Evolutionary conservation across 2,797 vertebrate genomes (phyloP).

Genomic region (Spinus olivaceus): DNA sequence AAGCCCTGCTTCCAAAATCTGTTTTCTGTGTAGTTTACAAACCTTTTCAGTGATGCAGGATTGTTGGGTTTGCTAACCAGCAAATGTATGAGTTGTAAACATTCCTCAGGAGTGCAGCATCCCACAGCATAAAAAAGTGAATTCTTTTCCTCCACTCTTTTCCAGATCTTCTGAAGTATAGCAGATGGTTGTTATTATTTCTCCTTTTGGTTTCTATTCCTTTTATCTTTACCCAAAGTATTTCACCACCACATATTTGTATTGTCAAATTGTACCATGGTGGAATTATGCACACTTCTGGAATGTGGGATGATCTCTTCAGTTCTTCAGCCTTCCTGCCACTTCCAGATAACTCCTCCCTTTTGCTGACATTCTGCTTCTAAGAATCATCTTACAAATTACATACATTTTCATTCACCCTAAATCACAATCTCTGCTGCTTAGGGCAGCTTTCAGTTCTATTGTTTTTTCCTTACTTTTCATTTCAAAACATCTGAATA

Average conservation of each 20-base stretch:
- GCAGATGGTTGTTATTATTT: conserved; percentile 49
- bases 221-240: conserved; percentile 54
- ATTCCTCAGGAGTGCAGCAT: neutral
- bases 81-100: neutral
- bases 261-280: conserved; percentile 4
- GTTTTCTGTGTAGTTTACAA: neutral
- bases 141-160: neutral
- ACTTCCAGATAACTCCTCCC: conserved; percentile 5
- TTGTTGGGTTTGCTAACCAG: neutral
- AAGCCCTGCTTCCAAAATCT: neutral
- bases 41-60: neutral
- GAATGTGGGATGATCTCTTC: conserved; percentile 18
- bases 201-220: conserved; percentile 17
- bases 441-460: neutral
- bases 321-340: neutral
- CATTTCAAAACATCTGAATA: neutral
- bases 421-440: neutral
- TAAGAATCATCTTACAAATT: neutral
- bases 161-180: conserved; percentile 28
- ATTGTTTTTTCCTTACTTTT: neutral
- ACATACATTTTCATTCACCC: neutral
- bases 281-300: conserved; percentile 9
- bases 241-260: conserved; percentile 4
- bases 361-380: neutral
- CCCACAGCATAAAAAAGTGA: neutral